These are phyloP conservation scores for Bradypodion pumilum DNA, from an alignment of 2,797 vertebrate genomes.

Conservation along the genomic window DNA sequence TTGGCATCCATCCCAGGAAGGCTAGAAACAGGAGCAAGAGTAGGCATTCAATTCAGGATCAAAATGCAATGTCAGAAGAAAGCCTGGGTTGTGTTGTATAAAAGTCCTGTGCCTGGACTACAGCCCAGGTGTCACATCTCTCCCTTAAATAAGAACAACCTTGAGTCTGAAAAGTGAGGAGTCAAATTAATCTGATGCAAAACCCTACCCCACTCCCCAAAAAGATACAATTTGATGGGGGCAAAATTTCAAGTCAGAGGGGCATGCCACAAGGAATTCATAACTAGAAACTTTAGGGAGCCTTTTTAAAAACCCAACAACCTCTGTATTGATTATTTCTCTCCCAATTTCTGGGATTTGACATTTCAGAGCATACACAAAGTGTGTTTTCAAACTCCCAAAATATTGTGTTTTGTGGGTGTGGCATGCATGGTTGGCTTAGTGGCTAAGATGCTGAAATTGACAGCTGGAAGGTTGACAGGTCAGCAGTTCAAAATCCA, in stretches of 20 bases:
- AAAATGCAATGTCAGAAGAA: neutral
- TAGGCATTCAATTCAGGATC: neutral
- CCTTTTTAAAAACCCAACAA: too few species aligned
- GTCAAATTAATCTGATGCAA: neutral
- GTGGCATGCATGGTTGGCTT: too few species aligned
- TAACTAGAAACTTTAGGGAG: neutral
- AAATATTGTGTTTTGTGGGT: too few species aligned
- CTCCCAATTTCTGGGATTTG: too few species aligned
- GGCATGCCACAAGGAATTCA: too few species aligned
- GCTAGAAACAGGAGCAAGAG: neutral
- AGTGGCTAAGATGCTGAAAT: too few species aligned
- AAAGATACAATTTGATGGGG: neutral
- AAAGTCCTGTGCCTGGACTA: neutral
- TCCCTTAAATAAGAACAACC: neutral
- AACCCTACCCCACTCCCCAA: too few species aligned
- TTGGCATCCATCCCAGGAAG: neutral
- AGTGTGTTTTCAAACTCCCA: too few species aligned
- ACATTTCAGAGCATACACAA: neutral
- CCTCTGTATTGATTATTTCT: neutral
- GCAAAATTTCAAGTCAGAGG: too few species aligned
- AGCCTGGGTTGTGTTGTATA: neutral
- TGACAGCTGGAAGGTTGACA: too few species aligned
- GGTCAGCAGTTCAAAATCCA: too few species aligned
- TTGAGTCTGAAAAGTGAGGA: neutral
- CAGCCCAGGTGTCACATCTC: neutral